Conservation (phyloP, 2,888 invertebrate genomes). For the Carabus problematicus region DNA sequence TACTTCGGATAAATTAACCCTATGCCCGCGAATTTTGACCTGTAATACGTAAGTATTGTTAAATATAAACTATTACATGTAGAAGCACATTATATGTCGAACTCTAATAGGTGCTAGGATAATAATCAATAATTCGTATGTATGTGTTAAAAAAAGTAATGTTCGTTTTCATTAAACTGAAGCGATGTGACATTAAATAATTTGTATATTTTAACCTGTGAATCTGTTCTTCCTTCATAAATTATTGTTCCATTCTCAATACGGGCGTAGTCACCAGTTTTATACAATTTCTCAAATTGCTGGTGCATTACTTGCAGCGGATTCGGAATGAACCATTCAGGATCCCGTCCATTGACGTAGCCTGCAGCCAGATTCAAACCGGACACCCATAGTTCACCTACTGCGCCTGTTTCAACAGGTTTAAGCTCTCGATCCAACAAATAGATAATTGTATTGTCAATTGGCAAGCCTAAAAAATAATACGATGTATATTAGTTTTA, state of each 20-base stretch:
- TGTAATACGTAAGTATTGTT: slow-evolving; percentile 17
- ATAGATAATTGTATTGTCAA: slow-evolving; percentile 83
- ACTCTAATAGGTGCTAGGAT: no score
- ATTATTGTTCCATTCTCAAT: slow-evolving; percentile 70
- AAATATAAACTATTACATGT: background rate
- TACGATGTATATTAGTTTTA: no score
- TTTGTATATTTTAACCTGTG: slow-evolving; percentile 72
- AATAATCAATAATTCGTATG: no score
- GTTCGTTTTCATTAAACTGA: no score
- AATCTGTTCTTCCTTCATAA: slow-evolving; percentile 85
- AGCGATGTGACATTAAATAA: no score
- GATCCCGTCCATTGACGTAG: slow-evolving; percentile 78
- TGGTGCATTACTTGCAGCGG: slow-evolving; percentile 70
- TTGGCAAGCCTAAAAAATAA: slow-evolving; percentile 67
- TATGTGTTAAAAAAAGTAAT: no score
- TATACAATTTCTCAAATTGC: slow-evolving; percentile 74
- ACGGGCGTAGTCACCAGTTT: slow-evolving; percentile 85
- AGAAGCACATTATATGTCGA: no score
- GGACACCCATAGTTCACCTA: slow-evolving; percentile 84
- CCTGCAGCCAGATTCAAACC: slow-evolving; percentile 82
- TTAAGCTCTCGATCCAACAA: slow-evolving; percentile 77
- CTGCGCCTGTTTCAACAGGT: slow-evolving; percentile 73
- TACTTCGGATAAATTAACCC: slow-evolving; percentile 85
- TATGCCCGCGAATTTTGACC: slow-evolving; percentile 81
- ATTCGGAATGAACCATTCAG: slow-evolving; percentile 74